Conservation (phyloP, 1,140 invertebrate genomes). For the Chrysopa pallens region DNA sequence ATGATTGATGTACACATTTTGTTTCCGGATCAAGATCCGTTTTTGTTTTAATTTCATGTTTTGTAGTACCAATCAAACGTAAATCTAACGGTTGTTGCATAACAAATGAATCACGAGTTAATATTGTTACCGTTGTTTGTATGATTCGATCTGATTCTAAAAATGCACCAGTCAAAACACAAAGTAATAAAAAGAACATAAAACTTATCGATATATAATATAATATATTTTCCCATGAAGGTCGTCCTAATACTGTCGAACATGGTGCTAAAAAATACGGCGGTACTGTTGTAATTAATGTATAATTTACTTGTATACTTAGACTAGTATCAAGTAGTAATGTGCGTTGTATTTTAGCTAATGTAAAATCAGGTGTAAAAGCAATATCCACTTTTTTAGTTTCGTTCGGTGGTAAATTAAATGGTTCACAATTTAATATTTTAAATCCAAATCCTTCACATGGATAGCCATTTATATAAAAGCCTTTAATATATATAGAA, state of each 20-base stretch:
- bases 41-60: too few species aligned
- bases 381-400: constrained; percentile 77
- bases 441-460: constrained; percentile 82
- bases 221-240: constrained; percentile 58
- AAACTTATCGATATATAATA: constrained; percentile 46
- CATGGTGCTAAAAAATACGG: constrained; percentile 56
- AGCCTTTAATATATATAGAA: constrained; percentile 53
- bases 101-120: constrained; percentile 25
- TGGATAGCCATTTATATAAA: constrained; percentile 50
- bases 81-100: constrained; percentile 39
- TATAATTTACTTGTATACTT: constrained; percentile 42
- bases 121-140: constrained; percentile 27
- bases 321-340: constrained; percentile 39
- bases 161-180: constrained; percentile 47
- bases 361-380: constrained; percentile 85
- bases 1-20: too few species aligned
- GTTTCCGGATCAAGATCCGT: too few species aligned
- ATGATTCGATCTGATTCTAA: constrained; percentile 59
- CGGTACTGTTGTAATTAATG: constrained; percentile 65
- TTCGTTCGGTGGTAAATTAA: constrained; percentile 62
- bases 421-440: constrained; percentile 67
- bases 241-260: constrained; percentile 48
- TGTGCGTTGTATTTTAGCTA: constrained; percentile 53
- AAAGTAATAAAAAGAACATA: constrained; percentile 42
- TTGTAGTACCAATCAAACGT: constrained; percentile 21